A percentile compares a stretch with the other conserved stretches of the same genome.
phyloP scores from a whole-genome alignment of 2,888 invertebrate species.

The Lampropteryx suffumata region DNA sequence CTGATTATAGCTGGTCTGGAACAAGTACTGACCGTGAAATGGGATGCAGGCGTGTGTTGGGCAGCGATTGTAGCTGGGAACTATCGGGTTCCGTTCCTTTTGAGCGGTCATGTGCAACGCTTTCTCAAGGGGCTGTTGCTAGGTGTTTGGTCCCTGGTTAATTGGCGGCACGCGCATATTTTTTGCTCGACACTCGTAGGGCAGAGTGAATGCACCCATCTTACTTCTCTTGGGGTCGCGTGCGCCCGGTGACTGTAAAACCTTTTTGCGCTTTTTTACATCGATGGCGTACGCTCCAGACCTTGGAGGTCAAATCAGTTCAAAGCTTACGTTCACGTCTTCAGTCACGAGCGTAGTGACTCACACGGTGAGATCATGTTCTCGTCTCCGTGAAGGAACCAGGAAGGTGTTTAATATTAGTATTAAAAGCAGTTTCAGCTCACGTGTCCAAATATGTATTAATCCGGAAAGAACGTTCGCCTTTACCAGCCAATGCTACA shows the following conservation, averaged over 20 bases:
- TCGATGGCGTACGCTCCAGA: slow-evolving; percentile 61
- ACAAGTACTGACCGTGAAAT: slow-evolving; percentile 53
- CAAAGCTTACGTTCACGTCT: slow-evolving; percentile 51
- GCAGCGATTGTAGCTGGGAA: slow-evolving; percentile 53
- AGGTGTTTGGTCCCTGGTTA: slow-evolving; percentile 61
- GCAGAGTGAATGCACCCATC: slow-evolving; percentile 62
- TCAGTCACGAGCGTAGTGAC: slow-evolving; percentile 62
- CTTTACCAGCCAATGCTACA: slow-evolving; percentile 46
- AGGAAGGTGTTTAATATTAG: slow-evolving; percentile 33
- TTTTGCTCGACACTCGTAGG: slow-evolving; percentile 48
- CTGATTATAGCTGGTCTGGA: slow-evolving; percentile 45
- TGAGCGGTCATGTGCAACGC: slow-evolving; percentile 65
- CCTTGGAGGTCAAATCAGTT: slow-evolving; percentile 67
- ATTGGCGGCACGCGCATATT: slow-evolving; percentile 76
- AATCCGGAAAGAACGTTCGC: slow-evolving; percentile 42
- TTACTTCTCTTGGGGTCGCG: slow-evolving; percentile 50
- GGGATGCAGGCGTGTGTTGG: slow-evolving; percentile 65
- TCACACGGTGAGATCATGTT: slow-evolving; percentile 71
- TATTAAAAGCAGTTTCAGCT: slow-evolving; percentile 38
- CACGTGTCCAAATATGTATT: slow-evolving; percentile 38
- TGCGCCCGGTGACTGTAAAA: slow-evolving; percentile 54
- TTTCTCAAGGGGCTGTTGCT: slow-evolving; percentile 51
- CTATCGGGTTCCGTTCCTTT: slow-evolving; percentile 53
- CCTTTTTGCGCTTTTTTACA: slow-evolving; percentile 64
- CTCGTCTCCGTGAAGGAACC: slow-evolving; percentile 51